Base-by-base conservation (phyloP, 1,140 invertebrate genomes). In the Eumaeus atala region DNA sequence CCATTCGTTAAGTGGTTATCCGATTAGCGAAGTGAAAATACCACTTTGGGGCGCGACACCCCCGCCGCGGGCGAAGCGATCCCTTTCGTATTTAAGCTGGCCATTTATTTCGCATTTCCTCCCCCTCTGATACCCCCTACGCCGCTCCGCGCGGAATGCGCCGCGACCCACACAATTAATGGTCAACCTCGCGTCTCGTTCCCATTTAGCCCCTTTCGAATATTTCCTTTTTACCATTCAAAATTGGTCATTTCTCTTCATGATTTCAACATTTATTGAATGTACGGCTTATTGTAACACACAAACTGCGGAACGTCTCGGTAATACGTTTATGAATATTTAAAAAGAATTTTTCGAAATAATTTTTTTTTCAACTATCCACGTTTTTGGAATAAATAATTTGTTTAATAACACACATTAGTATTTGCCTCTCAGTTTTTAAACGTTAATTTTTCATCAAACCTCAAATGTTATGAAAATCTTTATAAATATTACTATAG, bases 21-120 rank as follows among this genome's bases (percentile, higher is more conserved):
- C 87, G 87, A 88, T 88, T 88, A 88, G 87, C 81, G 83, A 88
- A 88, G 84, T 87, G 87, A 88, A 87, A 88, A 88, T 84, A 88
- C 84, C 84, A 88, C 84, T 88, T 87, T 86, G 69, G 84, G 84
- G 81, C 74, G 79, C 76, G 75, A 76, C 67, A 71, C 78, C 79
- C 77, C 76, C 66, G 78, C 77, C 77, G 74, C 77, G 77, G 76
- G 78, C 80, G 71, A 64, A 54, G 68, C 67, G 75, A 86, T 83
- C 83, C 83, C 83, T 83, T 84, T 78, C 77, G 72, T 71, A 79
- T 85, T 81, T 77, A 81, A 84, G 79, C 75, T 61, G 74, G 77
- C 79, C 81, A 83, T 86, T 86, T 86, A 86, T 86, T 86, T 84
- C 81, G 72, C 81, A 86, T 84, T 83, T 82, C 73, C 71, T 74